A percentile compares a stretch with the other conserved stretches of the same genome.
phyloP scores from a whole-genome alignment of 2,113 vertebrate genomes.

The Oreochromis niloticus region DNA sequence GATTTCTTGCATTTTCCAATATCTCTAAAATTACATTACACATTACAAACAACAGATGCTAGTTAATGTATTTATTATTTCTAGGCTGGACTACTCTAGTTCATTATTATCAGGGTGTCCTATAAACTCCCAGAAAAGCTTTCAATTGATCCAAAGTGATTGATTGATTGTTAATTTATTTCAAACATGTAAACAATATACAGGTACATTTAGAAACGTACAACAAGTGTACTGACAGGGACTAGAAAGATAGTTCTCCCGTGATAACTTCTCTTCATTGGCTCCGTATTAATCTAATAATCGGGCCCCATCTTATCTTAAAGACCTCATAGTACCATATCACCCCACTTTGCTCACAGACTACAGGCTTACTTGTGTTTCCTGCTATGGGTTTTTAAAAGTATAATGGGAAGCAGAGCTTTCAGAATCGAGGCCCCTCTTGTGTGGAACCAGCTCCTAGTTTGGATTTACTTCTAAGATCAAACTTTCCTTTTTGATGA shows the following conservation, averaged over 20 bases:
- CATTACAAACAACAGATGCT: not conserved
- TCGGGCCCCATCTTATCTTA: not conserved
- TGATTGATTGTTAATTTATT: no score
- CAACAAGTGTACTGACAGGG: not conserved
- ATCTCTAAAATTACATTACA: not conserved
- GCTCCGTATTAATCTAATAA: not conserved
- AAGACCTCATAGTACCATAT: not conserved
- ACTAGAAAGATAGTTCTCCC: not conserved
- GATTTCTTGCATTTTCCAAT: not conserved
- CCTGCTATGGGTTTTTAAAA: not conserved
- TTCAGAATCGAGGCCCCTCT: no score
- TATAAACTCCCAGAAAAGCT: not conserved
- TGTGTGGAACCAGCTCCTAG: not conserved
- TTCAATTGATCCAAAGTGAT: not conserved
- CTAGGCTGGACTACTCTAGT: not conserved
- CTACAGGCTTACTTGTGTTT: not conserved
- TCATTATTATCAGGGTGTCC: not conserved
- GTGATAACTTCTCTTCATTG: not conserved
- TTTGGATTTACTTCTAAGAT: not conserved
- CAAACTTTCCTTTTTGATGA: not conserved
- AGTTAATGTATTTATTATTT: not conserved
- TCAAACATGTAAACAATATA: no score
- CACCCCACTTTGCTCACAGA: not conserved
- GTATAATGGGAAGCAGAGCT: not conserved
- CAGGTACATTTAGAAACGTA: no score